Base-by-base conservation (phyloP, 2,888 invertebrate species). In the Heliothis peltigera region DNA sequence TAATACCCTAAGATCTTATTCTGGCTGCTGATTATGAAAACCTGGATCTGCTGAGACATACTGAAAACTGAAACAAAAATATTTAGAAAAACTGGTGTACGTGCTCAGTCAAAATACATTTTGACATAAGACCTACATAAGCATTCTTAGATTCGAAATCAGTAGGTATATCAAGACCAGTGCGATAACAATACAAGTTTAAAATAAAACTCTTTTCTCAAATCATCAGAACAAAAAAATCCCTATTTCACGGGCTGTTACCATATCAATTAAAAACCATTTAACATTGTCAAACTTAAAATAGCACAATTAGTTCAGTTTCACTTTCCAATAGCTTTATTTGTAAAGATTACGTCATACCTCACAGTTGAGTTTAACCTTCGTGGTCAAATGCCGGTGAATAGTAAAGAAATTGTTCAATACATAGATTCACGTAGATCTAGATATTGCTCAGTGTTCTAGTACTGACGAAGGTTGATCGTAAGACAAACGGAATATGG, bases 251-350 rank as follows among this genome's bases (percentile, higher is more conserved):
- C 87, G 89, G 83, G 75, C 64, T 79, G 73, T 68, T 68, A 67
- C 28, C 44, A 49, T 84, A 81, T 83, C 84, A 88, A 91, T 92
- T 91, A 88, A 90, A 87, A 83, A 69, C 82, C 80, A 87, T 91
- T 90, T 84, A 75, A 46, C 44, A 10, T 19, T 48, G 70, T 73
- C 84, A 84, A 77, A 81, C 70, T 79, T 77, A 66, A 84, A 90
- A 91, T 89, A 89, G 86, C 87, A 80, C 88, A 87, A 90, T 90
- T 86, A 82, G 67, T 74, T 80, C 75, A 64, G 83, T 85, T 86
- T 87, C 82, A 89, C 91, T 91, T 91, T 90, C 87, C 55, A 70
- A 63, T 39, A 54, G 66, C 77, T 78, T 39, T 75, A 80, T 78
- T 74, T 76, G 61, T 75, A 67, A 70, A 64, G 42, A 51, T 82